phyloP scores from a whole-genome alignment of 2,113 vertebrate species.

The Lontra canadensis region DNA sequence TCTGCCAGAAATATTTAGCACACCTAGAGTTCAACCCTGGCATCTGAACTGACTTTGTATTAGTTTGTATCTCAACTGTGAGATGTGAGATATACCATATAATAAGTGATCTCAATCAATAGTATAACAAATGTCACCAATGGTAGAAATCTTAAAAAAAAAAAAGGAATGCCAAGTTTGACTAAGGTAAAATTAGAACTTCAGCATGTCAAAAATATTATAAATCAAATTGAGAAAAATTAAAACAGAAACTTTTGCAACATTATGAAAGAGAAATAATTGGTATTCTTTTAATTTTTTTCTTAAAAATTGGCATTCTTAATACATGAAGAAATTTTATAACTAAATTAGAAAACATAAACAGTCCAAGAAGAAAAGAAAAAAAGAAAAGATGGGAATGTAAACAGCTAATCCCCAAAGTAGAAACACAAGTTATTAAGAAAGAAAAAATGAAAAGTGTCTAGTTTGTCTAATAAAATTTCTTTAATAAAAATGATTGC shows the following conservation, averaged over 20 bases:
- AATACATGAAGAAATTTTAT: background rate
- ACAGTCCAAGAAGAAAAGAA: background rate
- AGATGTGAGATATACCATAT: background rate
- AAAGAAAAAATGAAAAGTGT: constrained; percentile 22
- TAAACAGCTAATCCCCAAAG: background rate
- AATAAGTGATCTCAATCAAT: background rate
- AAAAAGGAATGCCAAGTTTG: background rate
- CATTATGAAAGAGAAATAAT: background rate
- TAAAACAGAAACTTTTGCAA: background rate
- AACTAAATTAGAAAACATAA: background rate
- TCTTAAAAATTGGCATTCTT: background rate
- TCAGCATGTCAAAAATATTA: background rate
- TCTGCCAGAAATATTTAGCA: background rate
- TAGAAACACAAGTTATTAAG: background rate
- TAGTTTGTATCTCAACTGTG: background rate
- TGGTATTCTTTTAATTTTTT: background rate
- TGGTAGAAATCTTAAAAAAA: background rate
- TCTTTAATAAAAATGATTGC: background rate
- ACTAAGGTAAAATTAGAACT: background rate
- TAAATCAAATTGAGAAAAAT: background rate
- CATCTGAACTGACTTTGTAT: background rate
- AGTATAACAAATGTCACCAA: background rate
- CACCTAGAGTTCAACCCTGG: background rate
- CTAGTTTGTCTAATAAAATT: background rate
- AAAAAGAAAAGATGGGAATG: background rate